These are phyloP conservation scores for Tinea semifulvella DNA, from an alignment of 2,888 invertebrate genomes.

Conservation along the genomic window DNA sequence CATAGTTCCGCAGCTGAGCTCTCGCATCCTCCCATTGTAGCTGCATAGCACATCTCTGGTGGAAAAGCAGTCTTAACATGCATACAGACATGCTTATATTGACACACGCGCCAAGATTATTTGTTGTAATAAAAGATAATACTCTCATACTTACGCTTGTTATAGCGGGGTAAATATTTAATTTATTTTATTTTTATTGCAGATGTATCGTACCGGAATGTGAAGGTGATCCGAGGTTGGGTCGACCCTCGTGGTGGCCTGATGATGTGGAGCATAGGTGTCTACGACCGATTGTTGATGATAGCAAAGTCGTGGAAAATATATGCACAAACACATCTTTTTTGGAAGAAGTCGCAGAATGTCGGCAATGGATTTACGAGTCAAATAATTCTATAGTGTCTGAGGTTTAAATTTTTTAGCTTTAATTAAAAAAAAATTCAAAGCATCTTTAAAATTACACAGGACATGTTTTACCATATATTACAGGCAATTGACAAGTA, in stretches of 20 bases:
- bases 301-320: conserved; percentile 23
- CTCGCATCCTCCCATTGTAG: background rate
- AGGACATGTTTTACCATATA: no score
- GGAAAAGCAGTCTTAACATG: no score
- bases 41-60: background rate
- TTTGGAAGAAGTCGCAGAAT: conserved; percentile 30
- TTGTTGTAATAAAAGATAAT: no score
- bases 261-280: conserved; percentile 34
- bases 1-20: background rate
- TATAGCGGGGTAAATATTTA: no score
- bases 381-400: conserved; percentile 41
- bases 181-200: conserved; percentile 12
- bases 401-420: no score
- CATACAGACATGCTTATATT: no score
- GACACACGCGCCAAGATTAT: no score
- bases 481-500: no score
- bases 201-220: conserved; percentile 46
- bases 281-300: conserved; percentile 31
- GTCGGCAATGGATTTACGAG: conserved; percentile 46
- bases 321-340: conserved; percentile 29
- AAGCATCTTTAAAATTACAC: no score
- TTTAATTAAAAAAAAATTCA: no score
- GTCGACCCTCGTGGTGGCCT: conserved; percentile 43
- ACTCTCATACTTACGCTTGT: no score
- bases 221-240: conserved; percentile 27